Conservation (phyloP, 1,140 invertebrate species). For the Polypedilum vanderplanki region DNA sequence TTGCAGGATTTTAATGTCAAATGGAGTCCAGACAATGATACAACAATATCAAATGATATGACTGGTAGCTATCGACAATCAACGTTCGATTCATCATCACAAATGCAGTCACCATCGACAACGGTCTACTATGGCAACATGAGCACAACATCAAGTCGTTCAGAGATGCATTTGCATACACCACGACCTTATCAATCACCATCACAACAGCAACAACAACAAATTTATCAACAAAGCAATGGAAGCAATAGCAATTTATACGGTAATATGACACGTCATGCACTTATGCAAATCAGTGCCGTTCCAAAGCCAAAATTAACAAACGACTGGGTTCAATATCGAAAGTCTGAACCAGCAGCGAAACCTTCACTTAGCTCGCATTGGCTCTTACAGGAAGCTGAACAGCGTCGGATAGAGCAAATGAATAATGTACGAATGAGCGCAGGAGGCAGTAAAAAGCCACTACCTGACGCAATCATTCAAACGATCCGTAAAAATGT, state of each 20-base stretch:
- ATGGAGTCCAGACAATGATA: neutral
- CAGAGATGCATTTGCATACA: constrained; percentile 4
- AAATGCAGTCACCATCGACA: neutral
- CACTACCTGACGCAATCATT: constrained; percentile 61
- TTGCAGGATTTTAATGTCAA: constrained; percentile 39
- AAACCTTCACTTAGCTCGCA: constrained; percentile 72
- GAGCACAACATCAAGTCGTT: neutral
- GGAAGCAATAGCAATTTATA: constrained; percentile 32
- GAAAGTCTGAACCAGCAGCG: constrained; percentile 54
- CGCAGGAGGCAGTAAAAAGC: constrained; percentile 44
- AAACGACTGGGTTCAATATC: constrained; percentile 42
- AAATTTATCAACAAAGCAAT: constrained; percentile 31
- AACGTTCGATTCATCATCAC: constrained; percentile 2
- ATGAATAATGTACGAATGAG: constrained; percentile 39
- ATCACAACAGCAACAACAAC: constrained; percentile 32
- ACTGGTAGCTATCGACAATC: constrained; percentile 13
- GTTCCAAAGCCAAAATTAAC: constrained; percentile 65
- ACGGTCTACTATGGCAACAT: neutral
- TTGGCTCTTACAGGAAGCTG: constrained; percentile 88
- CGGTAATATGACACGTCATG: constrained; percentile 65
- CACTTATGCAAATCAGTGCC: constrained; percentile 68
- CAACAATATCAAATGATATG: neutral
- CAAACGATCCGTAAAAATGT: constrained; percentile 64
- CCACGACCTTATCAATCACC: neutral
- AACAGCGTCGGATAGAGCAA: constrained; percentile 75